phyloP scores from a whole-genome alignment of 1,140 invertebrate species.

The Drosophila navojoa region DNA sequence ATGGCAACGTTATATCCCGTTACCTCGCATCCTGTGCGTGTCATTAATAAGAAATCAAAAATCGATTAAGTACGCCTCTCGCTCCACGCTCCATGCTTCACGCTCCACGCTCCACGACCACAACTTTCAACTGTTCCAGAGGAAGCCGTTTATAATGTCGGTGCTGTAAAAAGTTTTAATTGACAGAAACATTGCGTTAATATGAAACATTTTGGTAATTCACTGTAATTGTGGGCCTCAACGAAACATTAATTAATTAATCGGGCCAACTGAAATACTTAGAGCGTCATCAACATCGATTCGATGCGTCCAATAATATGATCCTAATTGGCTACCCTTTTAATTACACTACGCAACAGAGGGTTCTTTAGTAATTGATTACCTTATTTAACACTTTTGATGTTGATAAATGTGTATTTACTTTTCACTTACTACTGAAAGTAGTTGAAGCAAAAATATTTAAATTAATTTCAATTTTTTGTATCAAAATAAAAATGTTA shows the following conservation, averaged over 20 bases:
- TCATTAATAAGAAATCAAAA: conserved; percentile 75
- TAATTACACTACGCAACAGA: conserved; percentile 23
- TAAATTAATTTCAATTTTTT: too few relatives aligned
- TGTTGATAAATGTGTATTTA: too few relatives aligned
- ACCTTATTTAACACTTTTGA: neutral
- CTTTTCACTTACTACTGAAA: too few relatives aligned
- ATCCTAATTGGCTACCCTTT: neutral
- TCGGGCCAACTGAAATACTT: conserved; percentile 45
- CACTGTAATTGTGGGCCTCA: conserved; percentile 33
- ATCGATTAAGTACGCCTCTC: conserved; percentile 62
- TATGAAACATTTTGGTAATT: conserved; percentile 50
- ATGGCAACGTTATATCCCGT: conserved; percentile 17
- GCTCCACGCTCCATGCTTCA: too few relatives aligned
- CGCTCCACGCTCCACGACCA: neutral
- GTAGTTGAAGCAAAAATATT: too few relatives aligned
- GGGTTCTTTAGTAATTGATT: neutral
- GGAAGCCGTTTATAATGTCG: conserved; percentile 20
- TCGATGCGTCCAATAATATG: conserved; percentile 31
- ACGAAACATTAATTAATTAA: conserved; percentile 48
- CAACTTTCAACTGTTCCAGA: conserved; percentile 13
- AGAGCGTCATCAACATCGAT: conserved; percentile 22
- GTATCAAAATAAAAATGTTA: too few relatives aligned
- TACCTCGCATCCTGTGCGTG: conserved; percentile 41
- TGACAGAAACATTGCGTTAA: conserved; percentile 48
- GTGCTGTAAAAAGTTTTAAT: conserved; percentile 65